Conservation (phyloP, 2,113 vertebrate species). For the Paradoxurus hermaphroditus region DNA sequence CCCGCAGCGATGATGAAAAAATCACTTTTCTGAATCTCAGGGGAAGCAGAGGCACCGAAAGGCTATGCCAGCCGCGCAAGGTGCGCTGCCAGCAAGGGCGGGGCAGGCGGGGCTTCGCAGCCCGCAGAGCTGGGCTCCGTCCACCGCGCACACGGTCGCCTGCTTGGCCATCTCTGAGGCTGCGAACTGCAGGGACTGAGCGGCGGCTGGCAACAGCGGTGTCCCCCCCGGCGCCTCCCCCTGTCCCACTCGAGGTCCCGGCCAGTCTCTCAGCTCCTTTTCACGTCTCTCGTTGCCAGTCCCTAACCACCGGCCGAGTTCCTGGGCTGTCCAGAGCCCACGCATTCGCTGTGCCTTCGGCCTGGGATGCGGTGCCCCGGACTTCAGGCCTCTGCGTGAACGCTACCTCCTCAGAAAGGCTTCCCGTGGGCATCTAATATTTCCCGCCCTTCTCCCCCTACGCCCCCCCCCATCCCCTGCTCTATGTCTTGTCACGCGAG, state of each 20-base stretch:
- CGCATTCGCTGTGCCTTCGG: not conserved
- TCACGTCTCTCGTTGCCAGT: not conserved
- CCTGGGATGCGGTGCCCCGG: not conserved
- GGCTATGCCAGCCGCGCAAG: not conserved
- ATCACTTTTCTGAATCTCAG: not conserved
- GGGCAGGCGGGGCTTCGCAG: accelerated
- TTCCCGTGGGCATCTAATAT: not conserved
- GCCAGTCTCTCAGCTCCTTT: not conserved
- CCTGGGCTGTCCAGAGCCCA: not conserved
- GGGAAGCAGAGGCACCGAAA: not conserved
- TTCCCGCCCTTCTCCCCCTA: not conserved
- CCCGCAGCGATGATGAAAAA: not conserved
- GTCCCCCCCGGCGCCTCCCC: not conserved
- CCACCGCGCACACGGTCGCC: accelerated
- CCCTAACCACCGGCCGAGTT: not conserved
- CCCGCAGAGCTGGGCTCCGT: not conserved
- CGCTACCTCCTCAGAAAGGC: not conserved
- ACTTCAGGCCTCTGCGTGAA: not conserved
- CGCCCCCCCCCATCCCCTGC: accelerated
- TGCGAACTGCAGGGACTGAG: not conserved
- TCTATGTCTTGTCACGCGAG: not conserved
- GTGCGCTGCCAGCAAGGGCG: not conserved
- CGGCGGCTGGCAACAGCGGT: not conserved
- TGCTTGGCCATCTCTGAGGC: not conserved
- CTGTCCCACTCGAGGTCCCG: accelerated